Evolutionary conservation across 2,797 vertebrate genomes (phyloP).

Genomic region (Meda fulgida): DNA sequence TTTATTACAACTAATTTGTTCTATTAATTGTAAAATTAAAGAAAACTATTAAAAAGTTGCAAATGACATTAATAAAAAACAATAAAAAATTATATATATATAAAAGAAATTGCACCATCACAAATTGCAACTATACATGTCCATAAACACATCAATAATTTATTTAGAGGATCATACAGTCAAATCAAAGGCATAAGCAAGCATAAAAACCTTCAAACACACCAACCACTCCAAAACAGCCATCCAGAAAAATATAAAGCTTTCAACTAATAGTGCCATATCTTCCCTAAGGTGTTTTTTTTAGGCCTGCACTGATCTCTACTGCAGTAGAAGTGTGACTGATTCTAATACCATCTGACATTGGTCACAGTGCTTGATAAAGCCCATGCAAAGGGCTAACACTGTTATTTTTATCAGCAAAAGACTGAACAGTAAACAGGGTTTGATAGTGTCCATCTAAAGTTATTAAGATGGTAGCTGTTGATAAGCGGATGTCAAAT

Average conservation of each 20-base stretch:
- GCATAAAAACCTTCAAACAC: constrained; percentile 5
- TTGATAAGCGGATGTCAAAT: background rate
- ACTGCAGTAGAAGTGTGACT: background rate
- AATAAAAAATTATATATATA: background rate
- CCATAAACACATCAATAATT: background rate
- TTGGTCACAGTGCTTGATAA: constrained; percentile 28
- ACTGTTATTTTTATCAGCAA: constrained; percentile 3
- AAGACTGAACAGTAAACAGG: background rate
- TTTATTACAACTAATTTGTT: background rate
- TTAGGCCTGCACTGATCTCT: background rate
- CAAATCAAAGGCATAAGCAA: background rate
- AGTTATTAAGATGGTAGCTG: constrained; percentile 8
- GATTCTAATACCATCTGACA: constrained; percentile 21
- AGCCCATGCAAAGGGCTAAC: background rate
- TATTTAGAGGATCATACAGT: background rate
- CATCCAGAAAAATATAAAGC: background rate
- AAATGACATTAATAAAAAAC: too few species aligned
- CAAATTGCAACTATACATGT: background rate
- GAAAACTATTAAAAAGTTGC: too few species aligned
- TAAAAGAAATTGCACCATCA: background rate
- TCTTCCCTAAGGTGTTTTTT: constrained; percentile 18
- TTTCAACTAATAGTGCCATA: background rate
- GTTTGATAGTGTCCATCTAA: background rate
- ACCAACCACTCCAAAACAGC: constrained; percentile 7
- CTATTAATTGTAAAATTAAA: too few species aligned